Conservation (phyloP, 2,888 invertebrate species). For the Caenorhabditis drosophilae region DNA sequence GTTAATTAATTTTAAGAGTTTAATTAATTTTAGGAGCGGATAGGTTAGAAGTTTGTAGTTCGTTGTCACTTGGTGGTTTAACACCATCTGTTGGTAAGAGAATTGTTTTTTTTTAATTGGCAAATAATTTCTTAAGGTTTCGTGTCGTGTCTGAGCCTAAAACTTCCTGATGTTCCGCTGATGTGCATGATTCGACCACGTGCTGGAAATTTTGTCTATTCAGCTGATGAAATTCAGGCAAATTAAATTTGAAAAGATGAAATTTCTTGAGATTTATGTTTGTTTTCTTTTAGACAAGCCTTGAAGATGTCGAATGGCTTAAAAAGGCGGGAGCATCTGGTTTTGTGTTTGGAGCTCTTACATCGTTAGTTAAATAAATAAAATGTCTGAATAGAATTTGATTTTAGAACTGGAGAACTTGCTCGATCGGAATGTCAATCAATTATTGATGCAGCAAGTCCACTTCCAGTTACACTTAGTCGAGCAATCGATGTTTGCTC, state of each 20-base stretch:
- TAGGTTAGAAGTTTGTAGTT: slow-evolving; percentile 46
- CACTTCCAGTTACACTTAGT: slow-evolving; percentile 46
- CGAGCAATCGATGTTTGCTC: slow-evolving; percentile 43
- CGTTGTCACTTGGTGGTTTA: slow-evolving; percentile 37
- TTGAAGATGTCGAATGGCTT: slow-evolving; percentile 41
- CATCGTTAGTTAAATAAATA: slow-evolving; percentile 22
- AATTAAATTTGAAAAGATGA: too few species aligned
- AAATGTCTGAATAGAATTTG: background rate
- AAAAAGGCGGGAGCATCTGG: slow-evolving; percentile 44
- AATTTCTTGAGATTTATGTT: too few species aligned
- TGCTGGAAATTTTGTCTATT: slow-evolving; percentile 46
- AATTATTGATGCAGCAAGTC: slow-evolving; percentile 29
- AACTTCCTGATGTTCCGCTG: slow-evolving; percentile 20
- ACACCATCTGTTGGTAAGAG: slow-evolving; percentile 40
- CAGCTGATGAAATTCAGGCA: slow-evolving; percentile 27
- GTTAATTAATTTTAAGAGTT: background rate
- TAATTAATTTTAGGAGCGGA: slow-evolving; percentile 33
- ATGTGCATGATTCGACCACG: slow-evolving; percentile 47
- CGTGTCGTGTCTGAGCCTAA: slow-evolving; percentile 23
- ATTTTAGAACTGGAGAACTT: slow-evolving; percentile 32
- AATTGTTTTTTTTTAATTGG: background rate
- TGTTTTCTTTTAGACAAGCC: slow-evolving; percentile 2
- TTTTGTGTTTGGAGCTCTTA: slow-evolving; percentile 50
- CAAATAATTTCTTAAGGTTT: slow-evolving; percentile 33
- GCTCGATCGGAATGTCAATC: slow-evolving; percentile 29